A percentile compares a stretch with the other conserved stretches of the same genome.
Conservation (phyloP, 1,140 invertebrate species). For the Conus betulinus region DNA sequence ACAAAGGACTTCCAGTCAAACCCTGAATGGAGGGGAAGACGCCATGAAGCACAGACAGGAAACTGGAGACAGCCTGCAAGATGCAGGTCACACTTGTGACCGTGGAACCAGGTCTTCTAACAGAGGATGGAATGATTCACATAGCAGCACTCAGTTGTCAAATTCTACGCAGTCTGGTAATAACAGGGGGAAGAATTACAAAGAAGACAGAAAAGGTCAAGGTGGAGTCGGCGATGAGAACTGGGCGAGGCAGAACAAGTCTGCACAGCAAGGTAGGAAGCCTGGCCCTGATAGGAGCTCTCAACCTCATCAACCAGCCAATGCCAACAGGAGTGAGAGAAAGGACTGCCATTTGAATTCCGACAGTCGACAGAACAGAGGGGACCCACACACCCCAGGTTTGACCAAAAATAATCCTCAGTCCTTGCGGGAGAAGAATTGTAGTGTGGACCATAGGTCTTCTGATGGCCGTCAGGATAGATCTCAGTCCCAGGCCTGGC, state of each 20-base stretch:
- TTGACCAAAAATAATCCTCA: not conserved
- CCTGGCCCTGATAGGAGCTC: not conserved
- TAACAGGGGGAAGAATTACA: not conserved
- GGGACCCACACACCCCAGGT: not conserved
- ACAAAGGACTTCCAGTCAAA: not conserved
- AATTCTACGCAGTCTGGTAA: not conserved
- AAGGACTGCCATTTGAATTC: not conserved
- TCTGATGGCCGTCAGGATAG: not conserved
- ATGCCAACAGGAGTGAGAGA: not conserved
- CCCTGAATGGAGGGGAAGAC: not conserved
- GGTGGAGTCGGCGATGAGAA: not conserved
- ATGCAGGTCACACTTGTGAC: not conserved
- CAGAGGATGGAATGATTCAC: not conserved
- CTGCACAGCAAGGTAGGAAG: conserved; percentile 20
- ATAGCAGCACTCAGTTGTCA: not conserved
- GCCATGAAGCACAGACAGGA: not conserved
- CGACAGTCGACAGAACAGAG: not conserved
- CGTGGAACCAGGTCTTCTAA: not conserved
- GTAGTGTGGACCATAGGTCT: not conserved
- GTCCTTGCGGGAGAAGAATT: not conserved
- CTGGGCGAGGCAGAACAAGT: conserved; percentile 16
- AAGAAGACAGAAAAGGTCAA: not conserved
- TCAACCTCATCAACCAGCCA: not conserved
- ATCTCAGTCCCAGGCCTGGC: not conserved
- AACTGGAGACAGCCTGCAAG: not conserved